Percentiles rank a stretch among this genome's conserved stretches.
Evolutionary conservation across 2,113 vertebrate genomes (phyloP).

Genomic region (Pandion haliaetus): DNA sequence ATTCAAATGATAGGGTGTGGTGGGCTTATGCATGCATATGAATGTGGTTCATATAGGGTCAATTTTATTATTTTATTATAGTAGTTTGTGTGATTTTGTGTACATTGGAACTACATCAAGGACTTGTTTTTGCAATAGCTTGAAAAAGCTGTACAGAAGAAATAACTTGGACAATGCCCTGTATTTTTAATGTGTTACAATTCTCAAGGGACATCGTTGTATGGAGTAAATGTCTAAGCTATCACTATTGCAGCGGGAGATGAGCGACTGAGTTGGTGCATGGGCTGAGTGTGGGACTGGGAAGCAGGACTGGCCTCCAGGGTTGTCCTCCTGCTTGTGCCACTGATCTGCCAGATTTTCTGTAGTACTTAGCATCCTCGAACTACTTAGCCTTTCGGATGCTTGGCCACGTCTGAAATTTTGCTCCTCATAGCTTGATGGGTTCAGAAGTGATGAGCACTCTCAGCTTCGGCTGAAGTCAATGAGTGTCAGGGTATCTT

Average conservation of each 20-base stretch:
- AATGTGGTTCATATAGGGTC: accelerated
- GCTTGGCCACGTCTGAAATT: background rate
- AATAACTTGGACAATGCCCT: background rate
- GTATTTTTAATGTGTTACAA: background rate
- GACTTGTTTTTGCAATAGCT: background rate
- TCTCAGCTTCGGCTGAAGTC: background rate
- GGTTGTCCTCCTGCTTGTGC: background rate
- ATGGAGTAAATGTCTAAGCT: background rate
- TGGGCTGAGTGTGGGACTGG: background rate
- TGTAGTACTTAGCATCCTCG: background rate
- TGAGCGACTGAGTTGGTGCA: background rate
- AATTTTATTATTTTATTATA: background rate
- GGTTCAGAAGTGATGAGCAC: background rate
- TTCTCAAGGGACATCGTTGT: background rate
- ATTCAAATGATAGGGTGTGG: background rate
- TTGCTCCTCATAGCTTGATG: background rate
- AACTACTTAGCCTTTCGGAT: background rate
- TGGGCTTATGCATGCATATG: background rate
- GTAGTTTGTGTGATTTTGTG: background rate
- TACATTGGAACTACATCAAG: background rate
- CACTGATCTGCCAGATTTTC: background rate
- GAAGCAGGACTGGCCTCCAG: background rate
- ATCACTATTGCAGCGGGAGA: background rate
- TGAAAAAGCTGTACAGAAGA: background rate
- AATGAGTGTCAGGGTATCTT: background rate